Conservation (phyloP, 1,140 invertebrate genomes). For the Drosophila ambigua region DNA sequence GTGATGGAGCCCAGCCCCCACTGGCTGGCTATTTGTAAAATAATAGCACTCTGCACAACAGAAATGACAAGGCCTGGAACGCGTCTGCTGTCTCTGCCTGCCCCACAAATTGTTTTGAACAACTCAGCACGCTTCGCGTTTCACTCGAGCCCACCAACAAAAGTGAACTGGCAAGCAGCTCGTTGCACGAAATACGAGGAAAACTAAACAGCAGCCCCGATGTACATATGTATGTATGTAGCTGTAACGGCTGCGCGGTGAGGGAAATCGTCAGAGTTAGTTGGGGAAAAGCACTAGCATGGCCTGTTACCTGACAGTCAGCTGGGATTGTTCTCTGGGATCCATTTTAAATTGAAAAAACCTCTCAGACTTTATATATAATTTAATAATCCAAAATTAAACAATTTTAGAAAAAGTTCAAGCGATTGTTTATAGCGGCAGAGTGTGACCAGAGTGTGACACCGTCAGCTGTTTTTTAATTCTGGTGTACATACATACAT, state of each 20-base stretch:
- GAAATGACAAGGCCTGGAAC: slow-evolving; percentile 42
- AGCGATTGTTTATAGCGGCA: too few relatives aligned
- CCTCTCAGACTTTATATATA: too few relatives aligned
- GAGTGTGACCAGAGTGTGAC: too few relatives aligned
- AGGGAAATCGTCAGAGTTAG: too few relatives aligned
- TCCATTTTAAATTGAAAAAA: too few relatives aligned
- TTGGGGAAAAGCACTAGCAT: too few relatives aligned
- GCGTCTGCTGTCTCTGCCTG: slow-evolving; percentile 34
- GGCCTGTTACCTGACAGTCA: too few relatives aligned
- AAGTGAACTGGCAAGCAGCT: slow-evolving; percentile 48
- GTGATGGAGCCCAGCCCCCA: slow-evolving; percentile 29
- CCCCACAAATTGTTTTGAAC: slow-evolving; percentile 41
- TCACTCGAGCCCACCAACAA: slow-evolving; percentile 61
- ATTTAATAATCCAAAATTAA: too few relatives aligned
- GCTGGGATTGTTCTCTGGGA: too few relatives aligned
- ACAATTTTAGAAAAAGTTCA: too few relatives aligned
- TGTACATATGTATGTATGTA: slow-evolving; percentile 16
- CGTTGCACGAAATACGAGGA: slow-evolving; percentile 49
- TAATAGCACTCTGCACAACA: slow-evolving; percentile 56
- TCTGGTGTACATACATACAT: too few relatives aligned
- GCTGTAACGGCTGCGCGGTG: slow-evolving; percentile 1
- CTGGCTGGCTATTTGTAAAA: slow-evolving; percentile 50
- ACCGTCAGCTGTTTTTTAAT: too few relatives aligned
- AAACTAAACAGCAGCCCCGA: slow-evolving; percentile 33
- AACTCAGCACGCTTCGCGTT: slow-evolving; percentile 42